These are phyloP conservation scores for Koerneria pararmatus DNA, from an alignment of 2,888 invertebrate genomes.

Conservation along the genomic window DNA sequence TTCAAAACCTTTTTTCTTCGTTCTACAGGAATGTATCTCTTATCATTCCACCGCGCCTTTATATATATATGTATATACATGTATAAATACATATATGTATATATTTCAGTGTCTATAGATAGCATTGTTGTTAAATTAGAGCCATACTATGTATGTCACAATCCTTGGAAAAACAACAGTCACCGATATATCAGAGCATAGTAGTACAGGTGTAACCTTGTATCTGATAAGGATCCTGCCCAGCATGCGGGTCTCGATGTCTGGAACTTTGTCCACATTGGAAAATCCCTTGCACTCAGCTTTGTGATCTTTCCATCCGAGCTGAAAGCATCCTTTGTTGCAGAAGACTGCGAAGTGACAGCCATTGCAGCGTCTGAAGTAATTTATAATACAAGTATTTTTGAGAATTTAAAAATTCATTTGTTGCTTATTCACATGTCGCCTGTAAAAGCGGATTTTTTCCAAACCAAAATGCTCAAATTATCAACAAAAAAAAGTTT, in stretches of 20 bases:
- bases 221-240: slow-evolving; percentile 52
- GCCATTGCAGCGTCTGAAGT: slow-evolving; percentile 43
- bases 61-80: too few relatives aligned
- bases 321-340: slow-evolving; percentile 41
- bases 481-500: too few relatives aligned
- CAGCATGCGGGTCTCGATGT: slow-evolving; percentile 55
- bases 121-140: too few relatives aligned
- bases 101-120: too few relatives aligned
- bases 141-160: background rate
- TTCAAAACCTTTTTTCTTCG: too few relatives aligned
- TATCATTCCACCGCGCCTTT: too few relatives aligned
- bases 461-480: too few relatives aligned
- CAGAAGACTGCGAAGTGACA: slow-evolving; percentile 54
- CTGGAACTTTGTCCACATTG: slow-evolving; percentile 32
- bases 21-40: too few relatives aligned
- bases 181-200: background rate
- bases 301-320: slow-evolving; percentile 57
- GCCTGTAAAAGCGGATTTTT: too few relatives aligned
- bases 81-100: too few relatives aligned
- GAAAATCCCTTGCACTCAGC: slow-evolving; percentile 53
- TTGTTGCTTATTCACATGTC: too few relatives aligned
- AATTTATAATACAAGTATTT: background rate
- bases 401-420: background rate
- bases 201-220: slow-evolving; percentile 31
- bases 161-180: too few relatives aligned